Evolutionary conservation across 1,140 invertebrate genomes (phyloP).

Genomic region (Sinonovacula constricta): DNA sequence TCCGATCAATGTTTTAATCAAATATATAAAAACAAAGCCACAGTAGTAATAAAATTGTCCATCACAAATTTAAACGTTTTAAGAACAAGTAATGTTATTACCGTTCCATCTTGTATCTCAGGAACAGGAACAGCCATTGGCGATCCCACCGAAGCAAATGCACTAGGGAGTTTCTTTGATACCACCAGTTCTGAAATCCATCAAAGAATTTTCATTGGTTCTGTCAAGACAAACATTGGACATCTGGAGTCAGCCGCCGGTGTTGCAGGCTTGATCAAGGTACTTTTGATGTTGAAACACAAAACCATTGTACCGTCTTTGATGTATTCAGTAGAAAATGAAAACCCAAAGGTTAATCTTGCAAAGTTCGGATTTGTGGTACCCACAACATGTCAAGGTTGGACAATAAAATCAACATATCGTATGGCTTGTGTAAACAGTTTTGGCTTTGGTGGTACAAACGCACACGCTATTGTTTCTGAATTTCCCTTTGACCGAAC

Average conservation of each 20-base stretch:
- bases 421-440: slow-evolving; percentile 64
- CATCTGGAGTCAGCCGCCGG: slow-evolving; percentile 92
- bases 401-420: slow-evolving; percentile 72
- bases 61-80: too few species aligned
- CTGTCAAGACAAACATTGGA: slow-evolving; percentile 72
- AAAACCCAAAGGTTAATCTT: slow-evolving; percentile 64
- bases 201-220: slow-evolving; percentile 66
- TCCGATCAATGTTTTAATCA: too few species aligned
- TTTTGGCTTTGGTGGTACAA: slow-evolving; percentile 72
- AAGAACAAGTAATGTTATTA: too few species aligned
- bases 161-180: slow-evolving; percentile 10
- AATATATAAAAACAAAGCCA: too few species aligned
- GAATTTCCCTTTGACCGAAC: slow-evolving; percentile 26
- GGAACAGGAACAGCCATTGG: slow-evolving; percentile 65
- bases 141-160: slow-evolving; percentile 58
- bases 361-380: slow-evolving; percentile 57
- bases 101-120: slow-evolving; percentile 44
- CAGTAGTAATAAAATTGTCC: too few species aligned
- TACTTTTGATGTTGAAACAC: slow-evolving; percentile 71
- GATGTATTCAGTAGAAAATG: slow-evolving; percentile 72
- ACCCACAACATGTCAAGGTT: slow-evolving; percentile 43
- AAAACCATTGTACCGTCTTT: slow-evolving; percentile 62
- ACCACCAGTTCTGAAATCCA: neutral
- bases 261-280: slow-evolving; percentile 91
- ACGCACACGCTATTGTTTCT: slow-evolving; percentile 61